Evolutionary conservation across 1,140 invertebrate genomes (phyloP).

Genomic region (Drosophila punjabiensis): DNA sequence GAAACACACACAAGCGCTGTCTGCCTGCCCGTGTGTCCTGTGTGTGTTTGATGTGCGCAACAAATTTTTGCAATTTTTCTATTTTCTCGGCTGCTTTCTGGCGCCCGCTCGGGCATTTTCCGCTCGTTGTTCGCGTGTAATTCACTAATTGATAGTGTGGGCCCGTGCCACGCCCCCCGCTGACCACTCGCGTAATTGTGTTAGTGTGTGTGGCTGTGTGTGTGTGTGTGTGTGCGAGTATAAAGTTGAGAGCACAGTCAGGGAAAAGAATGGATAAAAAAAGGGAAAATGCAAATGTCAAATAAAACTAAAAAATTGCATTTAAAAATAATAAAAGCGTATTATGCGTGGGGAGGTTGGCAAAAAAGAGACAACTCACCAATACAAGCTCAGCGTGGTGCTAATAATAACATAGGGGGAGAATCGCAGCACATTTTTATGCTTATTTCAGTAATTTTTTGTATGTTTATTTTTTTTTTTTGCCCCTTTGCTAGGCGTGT

Average conservation of each 20-base stretch:
- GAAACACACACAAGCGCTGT: slow-evolving; percentile 38
- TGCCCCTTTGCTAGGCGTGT: slow-evolving; percentile 50
- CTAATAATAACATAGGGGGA: slow-evolving; percentile 57
- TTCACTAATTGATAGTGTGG: slow-evolving; percentile 83
- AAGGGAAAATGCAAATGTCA: slow-evolving; percentile 49
- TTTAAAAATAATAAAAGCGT: slow-evolving; percentile 73
- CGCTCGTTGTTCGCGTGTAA: slow-evolving; percentile 79
- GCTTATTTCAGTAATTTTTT: slow-evolving; percentile 59
- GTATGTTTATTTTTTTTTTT: slow-evolving; percentile 18
- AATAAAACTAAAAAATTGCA: slow-evolving; percentile 71
- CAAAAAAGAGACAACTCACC: slow-evolving; percentile 16
- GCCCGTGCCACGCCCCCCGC: slow-evolving; percentile 29
- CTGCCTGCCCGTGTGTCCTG: slow-evolving; percentile 8
- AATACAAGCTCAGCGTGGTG: slow-evolving; percentile 21
- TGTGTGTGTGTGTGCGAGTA: slow-evolving; percentile 8
- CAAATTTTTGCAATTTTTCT: slow-evolving; percentile 72
- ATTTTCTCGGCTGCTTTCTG: slow-evolving; percentile 61
- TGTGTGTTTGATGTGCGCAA: slow-evolving; percentile 36
- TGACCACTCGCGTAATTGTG: slow-evolving; percentile 69
- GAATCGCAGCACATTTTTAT: slow-evolving; percentile 56
- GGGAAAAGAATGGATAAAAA: slow-evolving; percentile 41
- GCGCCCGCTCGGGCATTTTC: slow-evolving; percentile 55
- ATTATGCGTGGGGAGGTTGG: slow-evolving; percentile 49
- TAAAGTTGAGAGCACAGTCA: slow-evolving; percentile 32
- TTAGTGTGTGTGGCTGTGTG: slow-evolving; percentile 54